Conservation (phyloP, 2,888 invertebrate species). For the Orthonychiurus folsomi region DNA sequence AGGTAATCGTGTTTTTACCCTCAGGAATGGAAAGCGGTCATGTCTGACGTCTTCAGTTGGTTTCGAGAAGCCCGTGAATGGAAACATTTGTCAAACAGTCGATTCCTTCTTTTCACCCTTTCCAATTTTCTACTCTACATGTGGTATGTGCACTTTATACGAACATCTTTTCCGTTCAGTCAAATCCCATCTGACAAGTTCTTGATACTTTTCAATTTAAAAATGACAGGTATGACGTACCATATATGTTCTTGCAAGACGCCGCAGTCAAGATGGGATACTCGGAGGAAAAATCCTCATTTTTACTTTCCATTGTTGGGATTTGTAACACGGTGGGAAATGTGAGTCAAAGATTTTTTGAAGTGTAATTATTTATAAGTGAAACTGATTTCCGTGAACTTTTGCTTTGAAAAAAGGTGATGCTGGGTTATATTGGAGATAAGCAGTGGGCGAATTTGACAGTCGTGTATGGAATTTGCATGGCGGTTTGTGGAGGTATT, state of each 20-base stretch:
- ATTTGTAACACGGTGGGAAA: conserved; percentile 84
- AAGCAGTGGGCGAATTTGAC: conserved; percentile 71
- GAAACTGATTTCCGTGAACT: too few relatives aligned
- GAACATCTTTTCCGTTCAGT: neutral
- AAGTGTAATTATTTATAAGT: too few relatives aligned
- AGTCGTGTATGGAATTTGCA: conserved; percentile 70
- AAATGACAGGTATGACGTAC: conserved; percentile 62
- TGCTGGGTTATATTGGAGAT: conserved; percentile 82
- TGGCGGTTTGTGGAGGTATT: conserved; percentile 48
- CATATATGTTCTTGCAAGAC: conserved; percentile 87
- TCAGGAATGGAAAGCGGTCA: conserved; percentile 62
- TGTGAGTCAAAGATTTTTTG: too few relatives aligned
- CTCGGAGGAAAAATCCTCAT: conserved; percentile 63
- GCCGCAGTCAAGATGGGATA: conserved; percentile 64
- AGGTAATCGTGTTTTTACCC: conserved; percentile 16
- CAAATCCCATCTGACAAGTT: neutral
- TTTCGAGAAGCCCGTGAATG: conserved; percentile 50
- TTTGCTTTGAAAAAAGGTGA: conserved; percentile 51
- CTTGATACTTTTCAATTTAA: neutral
- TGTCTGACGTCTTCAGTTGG: conserved; percentile 58
- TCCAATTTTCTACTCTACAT: conserved; percentile 82
- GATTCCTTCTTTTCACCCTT: conserved; percentile 69
- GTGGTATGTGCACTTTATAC: conserved; percentile 49
- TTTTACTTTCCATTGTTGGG: conserved; percentile 75
- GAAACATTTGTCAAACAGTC: conserved; percentile 66